Evolutionary conservation across 2,113 vertebrate species (phyloP), one percentile per base, ranked within the genome.

Genomic region (Macroglossus sobrinus): DNA sequence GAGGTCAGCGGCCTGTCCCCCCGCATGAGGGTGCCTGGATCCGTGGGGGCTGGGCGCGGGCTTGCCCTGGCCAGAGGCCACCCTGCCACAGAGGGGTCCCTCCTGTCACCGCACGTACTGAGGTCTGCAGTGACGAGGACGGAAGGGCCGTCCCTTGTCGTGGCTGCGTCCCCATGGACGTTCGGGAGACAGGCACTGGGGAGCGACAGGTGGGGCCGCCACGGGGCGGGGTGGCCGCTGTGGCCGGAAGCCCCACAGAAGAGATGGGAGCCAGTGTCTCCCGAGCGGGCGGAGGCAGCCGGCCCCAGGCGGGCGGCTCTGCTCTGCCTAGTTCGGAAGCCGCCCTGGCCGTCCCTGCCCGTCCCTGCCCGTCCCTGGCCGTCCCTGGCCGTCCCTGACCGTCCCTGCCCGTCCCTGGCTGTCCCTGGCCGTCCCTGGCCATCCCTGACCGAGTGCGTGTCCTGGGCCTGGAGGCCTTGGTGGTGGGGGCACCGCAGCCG

Each of bases 361-460:
- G 1, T 28, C 59, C 12, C 7, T 0, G 19, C 50, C n/a, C n/a
- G n/a, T n/a, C n/a, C n/a, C n/a, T n/a, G n/a, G n/a, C n/a, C n/a
- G n/a, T n/a, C n/a, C n/a, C n/a, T n/a, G n/a, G n/a, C n/a, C n/a
- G n/a, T n/a, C n/a, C n/a, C n/a, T n/a, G n/a, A n/a, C n/a, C n/a
- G n/a, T n/a, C n/a, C n/a, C 1, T 2, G 55, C 3, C 35, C 0
- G 1, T 28, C 59, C 12, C 7, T 0, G 19, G 66, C n/a, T n/a
- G n/a, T n/a, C n/a, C n/a, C n/a, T n/a, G n/a, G n/a, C n/a, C n/a
- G n/a, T n/a, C n/a, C n/a, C n/a, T n/a, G n/a, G n/a, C n/a, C n/a
- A n/a, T n/a, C n/a, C n/a, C n/a, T n/a, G n/a, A n/a, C n/a, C n/a
- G n/a, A n/a, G n/a, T n/a, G 66, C 26, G 57, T 8, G 0, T 22